phyloP scores from a whole-genome alignment of 1,140 invertebrate genomes.

The Bombus consobrinus region DNA sequence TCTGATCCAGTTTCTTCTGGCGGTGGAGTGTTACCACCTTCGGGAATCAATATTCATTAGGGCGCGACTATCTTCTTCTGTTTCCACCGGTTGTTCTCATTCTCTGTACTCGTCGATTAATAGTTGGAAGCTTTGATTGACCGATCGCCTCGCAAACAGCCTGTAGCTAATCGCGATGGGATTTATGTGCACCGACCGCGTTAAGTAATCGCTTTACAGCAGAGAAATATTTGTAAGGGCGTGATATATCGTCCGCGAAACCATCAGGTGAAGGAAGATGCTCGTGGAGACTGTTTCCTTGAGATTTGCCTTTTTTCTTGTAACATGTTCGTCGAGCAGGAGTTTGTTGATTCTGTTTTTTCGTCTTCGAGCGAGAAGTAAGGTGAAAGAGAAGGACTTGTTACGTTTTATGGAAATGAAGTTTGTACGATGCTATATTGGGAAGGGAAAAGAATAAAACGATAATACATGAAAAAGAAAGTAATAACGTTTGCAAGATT shows the following conservation, averaged over 20 bases:
- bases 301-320: too few relatives aligned
- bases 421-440: too few relatives aligned
- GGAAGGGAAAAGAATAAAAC: too few relatives aligned
- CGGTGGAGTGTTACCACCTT: constrained; percentile 25
- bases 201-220: neutral
- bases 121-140: constrained; percentile 63
- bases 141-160: constrained; percentile 43
- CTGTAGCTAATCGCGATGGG: constrained; percentile 23
- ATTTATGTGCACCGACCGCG: neutral
- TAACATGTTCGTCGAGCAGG: too few relatives aligned
- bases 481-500: too few relatives aligned
- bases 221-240: neutral
- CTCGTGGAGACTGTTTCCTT: too few relatives aligned
- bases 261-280: neutral
- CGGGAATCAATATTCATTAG: constrained; percentile 68
- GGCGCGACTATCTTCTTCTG: neutral
- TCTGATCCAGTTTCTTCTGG: constrained; percentile 45
- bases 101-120: constrained; percentile 39
- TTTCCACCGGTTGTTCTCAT: constrained; percentile 15
- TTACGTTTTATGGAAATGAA: too few relatives aligned
- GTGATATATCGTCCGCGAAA: neutral
- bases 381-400: too few relatives aligned
- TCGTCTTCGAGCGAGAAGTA: too few relatives aligned
- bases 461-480: too few relatives aligned
- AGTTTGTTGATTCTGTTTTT: too few relatives aligned